Base-by-base conservation (phyloP, 2,113 vertebrate genomes). In the Trachemys scripta region DNA sequence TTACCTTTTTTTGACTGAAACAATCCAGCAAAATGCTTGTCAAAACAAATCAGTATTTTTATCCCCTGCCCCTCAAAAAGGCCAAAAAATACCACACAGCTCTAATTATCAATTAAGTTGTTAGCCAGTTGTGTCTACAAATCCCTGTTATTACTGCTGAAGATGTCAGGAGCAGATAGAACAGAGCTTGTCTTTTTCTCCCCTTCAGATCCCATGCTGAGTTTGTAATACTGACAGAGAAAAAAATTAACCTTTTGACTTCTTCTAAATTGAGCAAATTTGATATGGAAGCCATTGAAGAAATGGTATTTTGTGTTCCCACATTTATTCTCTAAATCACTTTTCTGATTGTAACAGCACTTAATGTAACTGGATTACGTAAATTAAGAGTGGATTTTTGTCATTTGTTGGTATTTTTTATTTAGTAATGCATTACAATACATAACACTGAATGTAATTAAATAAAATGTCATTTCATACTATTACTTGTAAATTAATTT, bases 331-430 rank as follows among this genome's bases (percentile, higher is more conserved):
- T 94, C 27, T 94, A 89, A 95, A 92, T 96, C 80, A 75, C 89
- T 97, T 92, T 89, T 94, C 81, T 95, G 84, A 94, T 54, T 87
- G 59, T 89, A 93, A 56, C 51, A 92, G 95, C 94, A 96, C 96
- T 97, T 96, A 94, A 92, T 86, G 79, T 96, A 97, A 97, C 97
- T 97, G 95, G 85, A 29, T 24, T 57, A 49, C 65, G 85, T 94
- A 93, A 96, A 90, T 94, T 95, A 95, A 88, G 53, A 90, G 85
- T 50, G 9, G 69, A 84, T 87, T 97, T 97, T 94, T 92, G 91
- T 93, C 45, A 94, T 94, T 97, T 94, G 72, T 78, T 91, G 65
- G 51, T 89, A 69, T 93, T 93, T 94, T 95, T 94, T 97, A 91
- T 94, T 97, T 94, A 95, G 86, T 93, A 90, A 95, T 93, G 75